Conservation (phyloP, 2,113 vertebrate species). For the Platichthys stellatus region DNA sequence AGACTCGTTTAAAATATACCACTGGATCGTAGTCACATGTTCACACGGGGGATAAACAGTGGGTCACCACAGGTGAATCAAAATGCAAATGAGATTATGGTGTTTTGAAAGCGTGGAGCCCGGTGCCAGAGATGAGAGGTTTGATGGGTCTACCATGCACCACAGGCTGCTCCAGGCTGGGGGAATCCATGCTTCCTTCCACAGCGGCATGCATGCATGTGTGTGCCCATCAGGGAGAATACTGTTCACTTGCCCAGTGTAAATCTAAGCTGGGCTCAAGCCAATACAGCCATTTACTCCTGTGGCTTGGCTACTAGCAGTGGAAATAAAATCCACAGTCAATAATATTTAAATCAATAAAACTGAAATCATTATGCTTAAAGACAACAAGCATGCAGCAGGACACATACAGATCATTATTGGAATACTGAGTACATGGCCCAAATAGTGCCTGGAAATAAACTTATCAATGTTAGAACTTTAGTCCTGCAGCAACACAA, state of each 20-base stretch:
- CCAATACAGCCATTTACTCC: slow-evolving; percentile 41
- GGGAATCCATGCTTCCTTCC: slow-evolving; percentile 19
- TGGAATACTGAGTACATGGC: background rate
- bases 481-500: no score
- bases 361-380: slow-evolving; percentile 18
- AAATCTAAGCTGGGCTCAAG: slow-evolving; percentile 20
- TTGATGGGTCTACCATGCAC: background rate
- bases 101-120: slow-evolving; percentile 8
- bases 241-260: slow-evolving; percentile 23
- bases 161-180: slow-evolving; percentile 1
- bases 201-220: slow-evolving; percentile 22
- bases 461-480: no score
- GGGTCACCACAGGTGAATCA: slow-evolving; percentile 15
- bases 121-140: background rate
- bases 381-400: background rate
- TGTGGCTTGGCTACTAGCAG: slow-evolving; percentile 7
- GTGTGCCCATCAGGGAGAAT: slow-evolving; percentile 16
- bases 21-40: slow-evolving; percentile 31
- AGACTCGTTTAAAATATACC: slow-evolving; percentile 24
- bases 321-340: slow-evolving; percentile 22
- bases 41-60: slow-evolving; percentile 4
- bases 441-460: no score
- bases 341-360: slow-evolving; percentile 25
- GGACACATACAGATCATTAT: background rate
- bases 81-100: slow-evolving; percentile 16